phyloP scores from a whole-genome alignment of 1,140 invertebrate genomes.

The Zaprionus kolodkinae region DNA sequence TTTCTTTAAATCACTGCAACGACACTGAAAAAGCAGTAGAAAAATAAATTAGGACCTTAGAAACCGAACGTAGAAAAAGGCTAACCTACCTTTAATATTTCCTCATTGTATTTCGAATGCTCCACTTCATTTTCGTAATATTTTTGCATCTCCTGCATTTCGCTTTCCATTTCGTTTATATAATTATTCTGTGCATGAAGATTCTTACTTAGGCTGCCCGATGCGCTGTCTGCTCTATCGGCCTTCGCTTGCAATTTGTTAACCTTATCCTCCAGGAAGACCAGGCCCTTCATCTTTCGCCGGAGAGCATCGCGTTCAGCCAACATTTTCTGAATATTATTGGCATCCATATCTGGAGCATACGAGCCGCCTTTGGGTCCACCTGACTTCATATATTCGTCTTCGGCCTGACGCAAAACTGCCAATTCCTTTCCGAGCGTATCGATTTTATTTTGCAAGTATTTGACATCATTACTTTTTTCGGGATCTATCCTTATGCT shows the following conservation, averaged over 20 bases:
- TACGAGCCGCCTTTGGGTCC: neutral
- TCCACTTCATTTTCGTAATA: constrained; percentile 70
- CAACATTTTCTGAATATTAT: constrained; percentile 59
- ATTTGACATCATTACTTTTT: constrained; percentile 59
- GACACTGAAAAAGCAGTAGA: constrained; percentile 46
- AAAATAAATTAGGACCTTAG: neutral
- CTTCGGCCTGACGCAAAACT: constrained; percentile 63
- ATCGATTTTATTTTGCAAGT: constrained; percentile 68
- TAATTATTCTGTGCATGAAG: constrained; percentile 48
- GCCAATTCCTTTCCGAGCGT: constrained; percentile 63
- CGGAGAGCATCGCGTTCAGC: constrained; percentile 66
- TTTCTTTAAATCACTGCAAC: constrained; percentile 64
- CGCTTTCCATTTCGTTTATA: constrained; percentile 60
- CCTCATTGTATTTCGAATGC: constrained; percentile 59
- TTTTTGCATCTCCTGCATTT: constrained; percentile 71
- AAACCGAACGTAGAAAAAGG: too few species aligned
- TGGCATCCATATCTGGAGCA: constrained; percentile 47
- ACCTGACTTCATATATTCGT: constrained; percentile 43
- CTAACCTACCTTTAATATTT: constrained; percentile 57
- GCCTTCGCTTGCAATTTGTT: constrained; percentile 35
- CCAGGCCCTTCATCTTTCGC: constrained; percentile 50
- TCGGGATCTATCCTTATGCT: constrained; percentile 64
- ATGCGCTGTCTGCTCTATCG: constrained; percentile 22
- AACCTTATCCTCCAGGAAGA: constrained; percentile 43
- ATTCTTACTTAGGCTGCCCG: constrained; percentile 31